Evolutionary conservation across 2,797 vertebrate genomes (phyloP).

Genomic region (Hyperoplus immaculatus): DNA sequence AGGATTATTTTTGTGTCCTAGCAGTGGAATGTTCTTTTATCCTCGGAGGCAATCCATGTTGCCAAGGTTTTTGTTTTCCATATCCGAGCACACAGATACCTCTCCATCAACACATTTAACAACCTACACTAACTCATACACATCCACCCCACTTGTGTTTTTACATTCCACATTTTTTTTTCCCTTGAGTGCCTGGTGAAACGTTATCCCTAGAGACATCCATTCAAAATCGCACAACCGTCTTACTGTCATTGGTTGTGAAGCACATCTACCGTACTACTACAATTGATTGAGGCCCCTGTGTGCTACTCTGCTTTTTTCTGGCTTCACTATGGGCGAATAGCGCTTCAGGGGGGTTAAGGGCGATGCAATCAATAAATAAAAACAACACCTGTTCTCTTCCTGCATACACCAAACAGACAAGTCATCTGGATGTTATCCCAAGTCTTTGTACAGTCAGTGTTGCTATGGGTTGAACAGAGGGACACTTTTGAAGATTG

Average conservation of each 20-base stretch:
- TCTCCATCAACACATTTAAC: neutral
- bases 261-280: neutral
- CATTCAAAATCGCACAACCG: neutral
- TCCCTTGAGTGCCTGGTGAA: neutral
- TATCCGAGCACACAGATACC: neutral
- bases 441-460: neutral
- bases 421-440: neutral
- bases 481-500: neutral
- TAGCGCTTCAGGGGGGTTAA: neutral
- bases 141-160: neutral
- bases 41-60: neutral
- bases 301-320: neutral
- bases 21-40: neutral
- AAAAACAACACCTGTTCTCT: constrained; percentile 8
- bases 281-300: neutral
- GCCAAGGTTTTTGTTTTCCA: neutral
- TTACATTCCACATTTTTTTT: neutral
- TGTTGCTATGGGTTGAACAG: neutral
- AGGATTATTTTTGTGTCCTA: neutral
- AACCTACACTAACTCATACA: neutral
- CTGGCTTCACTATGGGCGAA: neutral
- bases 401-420: constrained; percentile 1
- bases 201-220: neutral
- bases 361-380: constrained; percentile 5
- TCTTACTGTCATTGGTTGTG: neutral